Evolutionary conservation across 2,888 invertebrate genomes (phyloP).

Genomic region (Mythimna albipuncta): DNA sequence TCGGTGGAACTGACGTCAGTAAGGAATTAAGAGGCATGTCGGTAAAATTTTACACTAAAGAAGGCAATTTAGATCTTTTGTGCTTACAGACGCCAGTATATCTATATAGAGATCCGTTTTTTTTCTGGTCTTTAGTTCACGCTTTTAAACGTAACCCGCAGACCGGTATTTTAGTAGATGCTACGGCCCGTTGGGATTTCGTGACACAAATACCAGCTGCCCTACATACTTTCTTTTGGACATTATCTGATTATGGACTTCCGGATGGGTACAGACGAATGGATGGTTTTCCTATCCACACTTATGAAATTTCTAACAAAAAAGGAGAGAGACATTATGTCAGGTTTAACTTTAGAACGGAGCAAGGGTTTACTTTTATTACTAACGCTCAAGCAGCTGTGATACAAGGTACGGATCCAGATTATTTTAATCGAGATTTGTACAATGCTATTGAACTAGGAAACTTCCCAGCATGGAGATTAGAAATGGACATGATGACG

Average conservation of each 20-base stretch:
- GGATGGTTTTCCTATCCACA: conserved; percentile 97
- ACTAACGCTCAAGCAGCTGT: conserved; percentile 91
- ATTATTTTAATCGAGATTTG: conserved; percentile 95
- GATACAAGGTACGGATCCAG: conserved; percentile 93
- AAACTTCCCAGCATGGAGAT: conserved; percentile 86
- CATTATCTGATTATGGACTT: conserved; percentile 96
- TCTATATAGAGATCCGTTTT: conserved; percentile 88
- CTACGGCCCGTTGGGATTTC: conserved; percentile 88
- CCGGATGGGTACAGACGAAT: conserved; percentile 96
- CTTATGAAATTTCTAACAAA: conserved; percentile 91
- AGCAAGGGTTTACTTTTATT: conserved; percentile 94
- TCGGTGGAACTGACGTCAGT: conserved; percentile 91
- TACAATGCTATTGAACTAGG: conserved; percentile 95
- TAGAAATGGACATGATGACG: conserved; percentile 84
- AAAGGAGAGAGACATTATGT: conserved; percentile 92
- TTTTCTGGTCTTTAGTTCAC: conserved; percentile 89
- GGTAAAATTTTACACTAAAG: conserved; percentile 73
- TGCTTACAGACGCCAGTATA: conserved; percentile 90
- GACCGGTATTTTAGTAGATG: conserved; percentile 73
- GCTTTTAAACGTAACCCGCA: conserved; percentile 90
- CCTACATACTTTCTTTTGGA: conserved; percentile 93
- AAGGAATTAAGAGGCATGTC: conserved; percentile 84
- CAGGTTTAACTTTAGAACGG: conserved; percentile 96
- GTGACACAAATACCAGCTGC: conserved; percentile 91
- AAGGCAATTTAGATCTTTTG: conserved; percentile 72